A percentile compares a stretch with the other conserved stretches of the same genome.
Evolutionary conservation across 2,113 vertebrate species (phyloP).

Genomic region (Cettia cetti): DNA sequence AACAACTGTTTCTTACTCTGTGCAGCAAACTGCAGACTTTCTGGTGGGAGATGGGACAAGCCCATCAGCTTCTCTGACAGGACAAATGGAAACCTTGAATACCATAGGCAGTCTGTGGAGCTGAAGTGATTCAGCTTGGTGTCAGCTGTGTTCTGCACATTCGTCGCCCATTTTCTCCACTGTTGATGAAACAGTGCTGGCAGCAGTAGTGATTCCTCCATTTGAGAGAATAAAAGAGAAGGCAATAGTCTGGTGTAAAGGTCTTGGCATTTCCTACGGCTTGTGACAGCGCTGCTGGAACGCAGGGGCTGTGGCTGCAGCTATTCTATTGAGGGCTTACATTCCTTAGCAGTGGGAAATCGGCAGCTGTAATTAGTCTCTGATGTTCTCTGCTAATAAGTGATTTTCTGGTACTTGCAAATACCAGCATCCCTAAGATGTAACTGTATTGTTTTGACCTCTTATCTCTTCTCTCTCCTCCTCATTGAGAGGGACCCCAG

Average conservation of each 20-base stretch:
- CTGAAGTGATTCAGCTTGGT: neutral
- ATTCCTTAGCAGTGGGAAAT: conserved; percentile 52
- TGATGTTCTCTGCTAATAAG: conserved; percentile 45
- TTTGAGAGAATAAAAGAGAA: conserved; percentile 1
- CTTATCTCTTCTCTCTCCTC: neutral
- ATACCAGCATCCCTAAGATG: neutral
- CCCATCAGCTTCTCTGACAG: neutral
- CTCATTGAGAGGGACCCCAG: neutral
- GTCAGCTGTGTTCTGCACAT: neutral
- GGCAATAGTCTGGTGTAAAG: conserved; percentile 19
- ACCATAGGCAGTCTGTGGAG: neutral
- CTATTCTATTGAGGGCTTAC: conserved; percentile 24
- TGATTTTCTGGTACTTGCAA: conserved; percentile 13
- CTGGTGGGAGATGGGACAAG: neutral
- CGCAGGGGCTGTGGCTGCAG: neutral
- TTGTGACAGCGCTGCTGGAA: neutral
- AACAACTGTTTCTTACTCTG: neutral
- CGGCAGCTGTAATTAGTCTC: conserved; percentile 16
- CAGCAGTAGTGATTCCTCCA: neutral
- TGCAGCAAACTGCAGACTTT: neutral
- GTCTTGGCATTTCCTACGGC: conserved; percentile 47
- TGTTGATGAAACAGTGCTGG: neutral
- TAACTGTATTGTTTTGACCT: conserved; percentile 2
- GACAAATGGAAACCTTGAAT: neutral
- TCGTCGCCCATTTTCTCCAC: neutral